Conservation (phyloP, 2,113 vertebrate genomes). For the Zosterops lateralis region DNA sequence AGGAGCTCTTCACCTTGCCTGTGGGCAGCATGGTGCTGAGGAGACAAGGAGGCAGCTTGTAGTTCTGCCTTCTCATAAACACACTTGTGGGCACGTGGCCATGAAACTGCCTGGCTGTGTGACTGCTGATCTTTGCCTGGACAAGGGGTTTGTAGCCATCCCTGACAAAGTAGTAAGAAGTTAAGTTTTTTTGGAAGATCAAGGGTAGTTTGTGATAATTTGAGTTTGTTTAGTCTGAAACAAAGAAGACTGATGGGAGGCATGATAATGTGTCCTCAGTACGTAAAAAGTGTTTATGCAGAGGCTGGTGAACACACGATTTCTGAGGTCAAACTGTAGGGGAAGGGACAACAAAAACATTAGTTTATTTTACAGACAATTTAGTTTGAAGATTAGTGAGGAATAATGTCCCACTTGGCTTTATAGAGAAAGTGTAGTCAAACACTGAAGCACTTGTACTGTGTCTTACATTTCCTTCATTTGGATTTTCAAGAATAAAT, state of each 20-base stretch:
- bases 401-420: neutral
- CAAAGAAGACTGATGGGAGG: neutral
- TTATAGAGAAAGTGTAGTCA: neutral
- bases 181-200: neutral
- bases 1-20: neutral
- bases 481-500: neutral
- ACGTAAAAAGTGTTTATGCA: neutral
- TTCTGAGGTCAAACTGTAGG: neutral
- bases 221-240: slow-evolving; percentile 15
- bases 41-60: neutral
- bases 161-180: neutral
- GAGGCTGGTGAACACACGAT: neutral
- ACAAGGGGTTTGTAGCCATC: neutral
- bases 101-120: accelerated
- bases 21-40: neutral
- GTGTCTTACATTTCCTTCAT: neutral
- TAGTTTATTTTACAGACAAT: neutral
- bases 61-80: neutral
- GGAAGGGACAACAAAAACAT: neutral
- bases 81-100: accelerated
- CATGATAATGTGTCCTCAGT: accelerated
- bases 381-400: neutral
- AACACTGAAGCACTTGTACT: neutral
- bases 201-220: neutral
- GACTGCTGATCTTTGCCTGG: accelerated